These are phyloP conservation scores for Actinopyga echinites DNA, from an alignment of 53 echinoderm and acorn worm genomes.

Conservation along the genomic window DNA sequence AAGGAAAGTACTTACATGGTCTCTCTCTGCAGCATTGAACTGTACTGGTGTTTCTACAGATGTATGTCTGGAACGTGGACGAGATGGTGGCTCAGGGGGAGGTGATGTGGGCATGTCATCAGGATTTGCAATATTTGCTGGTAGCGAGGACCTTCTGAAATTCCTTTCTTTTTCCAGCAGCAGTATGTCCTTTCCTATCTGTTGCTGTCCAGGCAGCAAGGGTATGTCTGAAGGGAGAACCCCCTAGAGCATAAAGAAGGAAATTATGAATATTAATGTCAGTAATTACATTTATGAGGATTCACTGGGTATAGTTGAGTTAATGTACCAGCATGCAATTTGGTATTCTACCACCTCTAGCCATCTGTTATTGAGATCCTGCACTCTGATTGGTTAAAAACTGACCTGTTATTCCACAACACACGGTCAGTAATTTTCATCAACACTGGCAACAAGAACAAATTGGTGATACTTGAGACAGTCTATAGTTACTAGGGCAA, in stretches of 20 bases:
- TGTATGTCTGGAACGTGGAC: neutral
- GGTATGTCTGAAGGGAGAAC: neutral
- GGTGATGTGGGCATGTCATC: neutral
- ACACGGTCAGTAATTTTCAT: too few relatives aligned
- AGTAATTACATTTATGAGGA: neutral
- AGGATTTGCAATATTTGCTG: neutral
- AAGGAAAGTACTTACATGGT: too few relatives aligned
- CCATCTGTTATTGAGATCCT: too few relatives aligned
- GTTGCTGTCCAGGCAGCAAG: constrained; percentile 15
- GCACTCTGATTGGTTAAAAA: too few relatives aligned
- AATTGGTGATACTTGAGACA: too few relatives aligned
- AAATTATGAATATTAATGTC: neutral
- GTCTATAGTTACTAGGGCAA: too few relatives aligned
- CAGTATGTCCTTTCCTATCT: constrained; percentile 13
- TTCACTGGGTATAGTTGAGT: too few relatives aligned
- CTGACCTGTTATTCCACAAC: too few relatives aligned
- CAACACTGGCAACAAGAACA: too few relatives aligned
- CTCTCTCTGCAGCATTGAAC: too few relatives aligned
- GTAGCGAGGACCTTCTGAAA: neutral
- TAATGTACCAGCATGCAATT: too few relatives aligned
- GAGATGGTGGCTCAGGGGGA: neutral
- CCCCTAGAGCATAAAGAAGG: neutral
- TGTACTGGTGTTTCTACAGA: neutral
- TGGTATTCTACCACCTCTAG: too few relatives aligned
- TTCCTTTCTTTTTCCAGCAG: neutral